phyloP scores from a whole-genome alignment of 2,797 vertebrate species.

The Mus caroli region DNA sequence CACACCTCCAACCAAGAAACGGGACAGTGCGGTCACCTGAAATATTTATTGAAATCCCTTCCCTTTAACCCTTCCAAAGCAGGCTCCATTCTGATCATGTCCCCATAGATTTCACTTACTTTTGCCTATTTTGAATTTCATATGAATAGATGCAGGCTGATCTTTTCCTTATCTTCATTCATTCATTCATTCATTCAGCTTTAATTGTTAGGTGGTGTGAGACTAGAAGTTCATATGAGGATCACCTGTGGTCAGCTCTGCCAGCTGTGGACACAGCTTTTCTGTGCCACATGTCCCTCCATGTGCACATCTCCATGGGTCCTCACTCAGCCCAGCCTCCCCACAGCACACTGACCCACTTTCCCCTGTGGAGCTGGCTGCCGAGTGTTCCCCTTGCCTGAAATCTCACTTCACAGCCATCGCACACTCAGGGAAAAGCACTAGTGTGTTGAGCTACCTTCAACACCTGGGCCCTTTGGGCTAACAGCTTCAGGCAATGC shows the following conservation, averaged over 20 bases:
- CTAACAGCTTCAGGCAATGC: neutral
- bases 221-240: too few relatives aligned
- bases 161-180: neutral
- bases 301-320: rapidly evolving
- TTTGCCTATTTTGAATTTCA: neutral
- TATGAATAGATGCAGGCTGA: rapidly evolving
- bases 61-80: neutral
- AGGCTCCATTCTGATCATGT: neutral
- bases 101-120: rapidly evolving
- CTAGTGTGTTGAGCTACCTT: rapidly evolving
- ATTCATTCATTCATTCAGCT: neutral
- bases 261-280: neutral
- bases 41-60: neutral
- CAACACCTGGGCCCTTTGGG: rapidly evolving
- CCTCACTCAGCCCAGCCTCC: neutral
- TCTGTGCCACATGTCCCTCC: rapidly evolving
- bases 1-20: rapidly evolving
- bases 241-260: neutral
- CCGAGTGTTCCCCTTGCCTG: rapidly evolving
- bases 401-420: neutral
- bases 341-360: neutral
- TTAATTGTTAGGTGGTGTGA: rapidly evolving
- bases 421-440: rapidly evolving
- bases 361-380: neutral
- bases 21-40: too few relatives aligned